Conservation (phyloP, 2,797 vertebrate species). For the Petrocephalus schoutedeni region DNA sequence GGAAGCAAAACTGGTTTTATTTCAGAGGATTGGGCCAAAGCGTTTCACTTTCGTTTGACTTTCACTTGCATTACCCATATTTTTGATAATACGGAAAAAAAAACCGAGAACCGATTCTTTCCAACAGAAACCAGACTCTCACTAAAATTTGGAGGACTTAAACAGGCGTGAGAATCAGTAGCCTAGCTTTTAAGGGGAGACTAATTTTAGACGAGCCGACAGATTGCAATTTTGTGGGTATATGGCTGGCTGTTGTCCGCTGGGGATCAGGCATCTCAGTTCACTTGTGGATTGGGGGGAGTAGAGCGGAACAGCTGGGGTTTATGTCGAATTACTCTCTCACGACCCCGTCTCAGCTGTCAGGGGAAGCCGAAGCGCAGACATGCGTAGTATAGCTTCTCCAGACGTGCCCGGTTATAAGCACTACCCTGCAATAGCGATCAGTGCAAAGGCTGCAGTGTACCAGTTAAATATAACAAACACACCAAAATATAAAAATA, state of each 20-base stretch:
- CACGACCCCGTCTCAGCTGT: slow-evolving; percentile 19
- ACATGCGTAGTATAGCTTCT: background rate
- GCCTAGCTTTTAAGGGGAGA: background rate
- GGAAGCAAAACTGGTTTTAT: background rate
- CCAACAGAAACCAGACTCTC: background rate
- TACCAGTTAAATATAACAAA: background rate
- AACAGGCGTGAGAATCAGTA: slow-evolving; percentile 14
- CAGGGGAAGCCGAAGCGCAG: slow-evolving; percentile 10
- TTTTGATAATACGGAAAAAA: background rate
- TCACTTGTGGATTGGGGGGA: slow-evolving; percentile 20
- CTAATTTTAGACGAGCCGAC: slow-evolving; percentile 24
- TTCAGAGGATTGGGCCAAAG: background rate
- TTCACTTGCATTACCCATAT: background rate
- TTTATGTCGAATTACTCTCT: slow-evolving; percentile 22
- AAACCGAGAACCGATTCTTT: background rate
- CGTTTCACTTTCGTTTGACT: background rate
- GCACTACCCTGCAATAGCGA: background rate
- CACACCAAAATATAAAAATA: background rate
- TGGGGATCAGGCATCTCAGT: slow-evolving; percentile 17
- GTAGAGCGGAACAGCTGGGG: slow-evolving; percentile 10
- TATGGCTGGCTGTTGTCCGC: slow-evolving; percentile 16
- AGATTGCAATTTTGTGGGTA: slow-evolving; percentile 22
- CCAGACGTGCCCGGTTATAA: background rate
- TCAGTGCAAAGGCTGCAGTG: slow-evolving; percentile 5
- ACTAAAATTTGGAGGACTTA: slow-evolving; percentile 10